Percentiles rank a stretch among this genome's conserved stretches.
These are phyloP conservation scores for Dascyllus trimaculatus DNA, from an alignment of 2,113 vertebrate species.

Conservation along the genomic window DNA sequence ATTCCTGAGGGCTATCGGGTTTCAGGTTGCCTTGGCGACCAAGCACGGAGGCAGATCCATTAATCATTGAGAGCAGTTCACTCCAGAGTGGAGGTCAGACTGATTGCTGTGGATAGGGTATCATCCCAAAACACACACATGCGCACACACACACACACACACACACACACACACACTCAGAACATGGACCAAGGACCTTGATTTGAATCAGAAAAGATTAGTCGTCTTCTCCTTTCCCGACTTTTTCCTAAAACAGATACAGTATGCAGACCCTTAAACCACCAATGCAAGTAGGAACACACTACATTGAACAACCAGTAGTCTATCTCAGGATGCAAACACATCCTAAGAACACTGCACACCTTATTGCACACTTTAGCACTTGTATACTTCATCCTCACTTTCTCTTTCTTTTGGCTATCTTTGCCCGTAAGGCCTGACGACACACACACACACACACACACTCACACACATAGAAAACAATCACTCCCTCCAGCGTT, in stretches of 20 bases:
- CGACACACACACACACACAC: slow-evolving; percentile 16
- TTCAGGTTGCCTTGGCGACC: slow-evolving; percentile 98
- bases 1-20: slow-evolving; percentile 97
- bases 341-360: background rate
- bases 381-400: background rate
- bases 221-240: slow-evolving; percentile 79
- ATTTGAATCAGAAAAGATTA: slow-evolving; percentile 98
- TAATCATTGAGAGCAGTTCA: slow-evolving; percentile 99
- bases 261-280: background rate
- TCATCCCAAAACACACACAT: slow-evolving; percentile 87
- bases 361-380: background rate
- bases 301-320: background rate
- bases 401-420: slow-evolving; percentile 35
- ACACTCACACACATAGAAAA: slow-evolving; percentile 46
- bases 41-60: slow-evolving; percentile 99
- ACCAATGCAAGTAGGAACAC: background rate
- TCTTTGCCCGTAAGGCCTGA: slow-evolving; percentile 9
- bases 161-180: slow-evolving; percentile 28
- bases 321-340: slow-evolving; percentile 1
- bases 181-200: slow-evolving; percentile 88
- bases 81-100: slow-evolving; percentile 98
- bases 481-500: slow-evolving; percentile 73
- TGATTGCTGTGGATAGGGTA: slow-evolving; percentile 99
- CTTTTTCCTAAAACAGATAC: slow-evolving; percentile 6
- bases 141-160: slow-evolving; percentile 46